phyloP scores from a whole-genome alignment of 2,797 vertebrate species.

The Dendrocincla fuliginosa region DNA sequence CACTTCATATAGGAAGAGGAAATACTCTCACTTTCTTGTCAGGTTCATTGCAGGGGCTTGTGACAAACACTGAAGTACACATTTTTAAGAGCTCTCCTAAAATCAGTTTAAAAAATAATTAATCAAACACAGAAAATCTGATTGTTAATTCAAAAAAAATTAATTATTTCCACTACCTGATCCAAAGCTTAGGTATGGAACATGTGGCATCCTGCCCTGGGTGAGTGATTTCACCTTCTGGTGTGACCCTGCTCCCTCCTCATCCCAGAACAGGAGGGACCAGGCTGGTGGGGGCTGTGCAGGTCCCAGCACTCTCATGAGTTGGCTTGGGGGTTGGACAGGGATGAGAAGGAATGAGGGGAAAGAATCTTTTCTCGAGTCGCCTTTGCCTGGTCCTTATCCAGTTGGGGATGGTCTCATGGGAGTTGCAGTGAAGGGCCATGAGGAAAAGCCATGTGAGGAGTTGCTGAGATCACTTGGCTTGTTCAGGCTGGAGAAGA shows the following conservation, averaged over 20 bases:
- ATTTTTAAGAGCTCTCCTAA: background rate
- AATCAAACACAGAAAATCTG: background rate
- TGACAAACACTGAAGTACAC: background rate
- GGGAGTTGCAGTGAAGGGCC: background rate
- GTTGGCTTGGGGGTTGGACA: background rate
- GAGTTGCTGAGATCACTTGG: background rate
- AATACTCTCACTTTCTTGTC: background rate
- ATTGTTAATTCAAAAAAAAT: background rate
- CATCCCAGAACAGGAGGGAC: background rate
- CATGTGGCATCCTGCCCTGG: background rate
- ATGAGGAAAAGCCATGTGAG: background rate
- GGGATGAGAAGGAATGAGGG: background rate
- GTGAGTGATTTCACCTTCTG: background rate
- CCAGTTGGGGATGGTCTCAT: background rate
- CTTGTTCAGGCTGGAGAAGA: background rate
- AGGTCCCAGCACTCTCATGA: rapidly evolving
- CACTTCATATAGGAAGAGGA: background rate
- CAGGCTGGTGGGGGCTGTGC: background rate
- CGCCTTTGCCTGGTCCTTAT: background rate
- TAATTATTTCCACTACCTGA: background rate
- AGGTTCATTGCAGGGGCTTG: background rate
- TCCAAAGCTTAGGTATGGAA: background rate
- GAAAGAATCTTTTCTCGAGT: background rate
- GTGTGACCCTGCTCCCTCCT: background rate
- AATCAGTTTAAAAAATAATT: background rate